These are phyloP conservation scores for Theretra japonica DNA, from an alignment of 2,888 invertebrate species.

Conservation along the genomic window DNA sequence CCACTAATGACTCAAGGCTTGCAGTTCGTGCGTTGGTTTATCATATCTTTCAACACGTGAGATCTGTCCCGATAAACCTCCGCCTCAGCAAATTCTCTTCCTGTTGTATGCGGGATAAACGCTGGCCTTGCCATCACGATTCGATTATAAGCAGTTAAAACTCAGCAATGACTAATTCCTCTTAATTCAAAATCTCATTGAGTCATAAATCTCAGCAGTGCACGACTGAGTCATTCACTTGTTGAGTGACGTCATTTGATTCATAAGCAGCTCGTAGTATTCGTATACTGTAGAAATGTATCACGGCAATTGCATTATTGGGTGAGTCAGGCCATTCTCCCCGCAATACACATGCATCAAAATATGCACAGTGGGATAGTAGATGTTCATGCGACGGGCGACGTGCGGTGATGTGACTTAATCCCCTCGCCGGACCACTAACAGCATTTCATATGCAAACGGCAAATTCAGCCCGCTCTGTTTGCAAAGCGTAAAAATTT, in stretches of 20 bases:
- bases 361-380: slow-evolving; percentile 32
- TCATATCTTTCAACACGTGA: not conserved
- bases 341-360: slow-evolving; percentile 43
- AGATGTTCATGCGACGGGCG: slow-evolving; percentile 35
- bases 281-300: slow-evolving; percentile 42
- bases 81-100: not conserved
- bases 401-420: slow-evolving; percentile 46
- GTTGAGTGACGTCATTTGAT: slow-evolving; percentile 64
- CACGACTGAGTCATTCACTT: slow-evolving; percentile 62
- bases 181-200: slow-evolving; percentile 39
- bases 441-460: slow-evolving; percentile 69
- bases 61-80: not conserved
- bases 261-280: slow-evolving; percentile 58
- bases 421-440: slow-evolving; percentile 55
- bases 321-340: slow-evolving; percentile 57
- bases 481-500: slow-evolving; percentile 64
- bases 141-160: not conserved
- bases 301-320: slow-evolving; percentile 47
- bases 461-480: slow-evolving; percentile 56
- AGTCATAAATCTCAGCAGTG: slow-evolving; percentile 58
- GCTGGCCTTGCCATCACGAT: not conserved
- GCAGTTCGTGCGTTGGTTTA: slow-evolving; percentile 14
- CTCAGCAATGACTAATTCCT: slow-evolving; percentile 15
- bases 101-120: not conserved
- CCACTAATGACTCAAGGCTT: slow-evolving; percentile 36